Evolutionary conservation across 2,888 invertebrate genomes (phyloP).

Genomic region (Rhorus exstirpatorius): DNA sequence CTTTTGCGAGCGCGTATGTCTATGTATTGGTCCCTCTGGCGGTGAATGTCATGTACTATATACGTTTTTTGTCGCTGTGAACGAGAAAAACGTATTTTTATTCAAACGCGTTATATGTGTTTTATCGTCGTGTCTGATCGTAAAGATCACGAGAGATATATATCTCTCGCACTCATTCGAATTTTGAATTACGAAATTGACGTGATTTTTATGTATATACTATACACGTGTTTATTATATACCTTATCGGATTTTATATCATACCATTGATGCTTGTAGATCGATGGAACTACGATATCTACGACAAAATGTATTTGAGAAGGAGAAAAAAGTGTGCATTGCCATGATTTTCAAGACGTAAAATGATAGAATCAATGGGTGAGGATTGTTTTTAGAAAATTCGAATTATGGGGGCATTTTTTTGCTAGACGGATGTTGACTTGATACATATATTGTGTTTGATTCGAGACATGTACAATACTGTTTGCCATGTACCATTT

Average conservation of each 20-base stretch:
- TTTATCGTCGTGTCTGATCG: slow-evolving; percentile 70
- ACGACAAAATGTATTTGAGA: slow-evolving; percentile 7
- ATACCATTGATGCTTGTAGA: slow-evolving; percentile 1
- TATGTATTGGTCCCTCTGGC: slow-evolving; percentile 28
- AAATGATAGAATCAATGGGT: slow-evolving; percentile 2
- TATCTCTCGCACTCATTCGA: slow-evolving; percentile 47
- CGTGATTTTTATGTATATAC: slow-evolving; percentile 52
- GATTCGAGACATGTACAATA: no score
- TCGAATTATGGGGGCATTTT: neutral
- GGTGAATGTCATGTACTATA: slow-evolving; percentile 21
- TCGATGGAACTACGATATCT: slow-evolving; percentile 18
- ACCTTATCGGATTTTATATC: slow-evolving; percentile 5
- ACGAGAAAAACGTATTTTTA: slow-evolving; percentile 63
- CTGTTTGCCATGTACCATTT: no score
- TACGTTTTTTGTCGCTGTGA: slow-evolving; percentile 14
- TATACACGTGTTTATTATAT: slow-evolving; percentile 26
- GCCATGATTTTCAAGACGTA: neutral
- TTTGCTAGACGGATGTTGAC: no score
- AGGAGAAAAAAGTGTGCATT: neutral
- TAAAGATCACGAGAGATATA: slow-evolving; percentile 57
- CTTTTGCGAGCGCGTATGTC: slow-evolving; percentile 22
- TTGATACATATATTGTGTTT: no score
- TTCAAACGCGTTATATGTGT: slow-evolving; percentile 69
- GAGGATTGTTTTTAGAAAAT: neutral
- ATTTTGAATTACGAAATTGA: slow-evolving; percentile 67